These are phyloP conservation scores for Discoglossus pictus DNA, from an alignment of 2,797 vertebrate species.

Conservation along the genomic window DNA sequence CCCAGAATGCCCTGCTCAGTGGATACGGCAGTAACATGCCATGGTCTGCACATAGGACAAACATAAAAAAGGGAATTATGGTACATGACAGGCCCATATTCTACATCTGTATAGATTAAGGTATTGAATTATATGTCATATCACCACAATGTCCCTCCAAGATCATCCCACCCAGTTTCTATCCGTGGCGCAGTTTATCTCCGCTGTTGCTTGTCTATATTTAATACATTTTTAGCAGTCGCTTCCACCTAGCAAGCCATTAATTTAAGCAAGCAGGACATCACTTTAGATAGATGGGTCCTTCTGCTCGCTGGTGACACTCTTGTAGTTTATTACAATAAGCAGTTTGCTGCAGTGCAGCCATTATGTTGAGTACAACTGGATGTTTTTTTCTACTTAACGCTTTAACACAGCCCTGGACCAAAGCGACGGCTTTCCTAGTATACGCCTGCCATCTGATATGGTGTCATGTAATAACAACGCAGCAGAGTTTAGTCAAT, in stretches of 20 bases:
- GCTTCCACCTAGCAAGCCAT: slow-evolving; percentile 49
- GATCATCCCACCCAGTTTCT: neutral
- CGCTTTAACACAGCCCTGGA: slow-evolving; percentile 33
- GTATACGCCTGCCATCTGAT: slow-evolving; percentile 13
- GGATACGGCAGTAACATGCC: too few species aligned
- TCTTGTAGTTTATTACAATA: slow-evolving; percentile 61
- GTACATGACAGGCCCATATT: too few species aligned
- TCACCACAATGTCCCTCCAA: too few species aligned
- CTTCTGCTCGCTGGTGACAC: slow-evolving; percentile 51
- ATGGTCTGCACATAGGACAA: too few species aligned
- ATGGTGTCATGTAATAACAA: too few species aligned
- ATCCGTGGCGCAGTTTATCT: slow-evolving; percentile 49
- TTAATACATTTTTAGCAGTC: slow-evolving; percentile 38
- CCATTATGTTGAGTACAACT: slow-evolving; percentile 34
- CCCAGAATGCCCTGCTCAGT: too few species aligned
- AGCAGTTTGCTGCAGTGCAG: slow-evolving; percentile 55
- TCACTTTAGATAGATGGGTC: slow-evolving; percentile 49
- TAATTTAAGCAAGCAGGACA: slow-evolving; percentile 53
- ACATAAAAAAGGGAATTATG: too few species aligned
- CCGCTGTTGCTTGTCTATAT: slow-evolving; percentile 25
- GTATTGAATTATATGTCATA: too few species aligned
- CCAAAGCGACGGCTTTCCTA: slow-evolving; percentile 44
- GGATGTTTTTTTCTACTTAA: slow-evolving; percentile 35
- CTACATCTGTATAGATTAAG: too few species aligned
- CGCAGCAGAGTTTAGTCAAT: too few species aligned